Evolutionary conservation across 2,113 vertebrate species (phyloP), one percentile per base, ranked within the genome.

Genomic region (Pangasianodon gigas): DNA sequence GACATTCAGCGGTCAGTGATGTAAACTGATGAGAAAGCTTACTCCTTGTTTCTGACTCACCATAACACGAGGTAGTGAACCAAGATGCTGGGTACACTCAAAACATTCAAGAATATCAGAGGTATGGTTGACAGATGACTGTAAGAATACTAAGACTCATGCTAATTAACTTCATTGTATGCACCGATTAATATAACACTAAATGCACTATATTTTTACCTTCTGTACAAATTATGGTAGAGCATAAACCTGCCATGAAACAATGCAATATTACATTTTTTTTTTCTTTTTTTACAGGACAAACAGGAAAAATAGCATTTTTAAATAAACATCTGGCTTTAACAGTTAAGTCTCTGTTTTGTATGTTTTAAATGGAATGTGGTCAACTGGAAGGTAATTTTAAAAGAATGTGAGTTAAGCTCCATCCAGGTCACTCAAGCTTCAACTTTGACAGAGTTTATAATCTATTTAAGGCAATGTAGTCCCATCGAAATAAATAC

Each of bases 381-480:
- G 37, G 11, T 84, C 29, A 24, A 26, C 21, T 60, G 5, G 65
- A 81, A 87, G 51, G 81, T 90, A 86, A 86, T 79, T 79, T 88
- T 90, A 91, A 86, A 92, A 92, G 82, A 89, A 90, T 67, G 29
- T 92, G 86, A 93, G 92, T 92, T 16, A 94, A 94, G 91, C 93
- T 94, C 92, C 91, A 91, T 81, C 54, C 32, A 60, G 9, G 32
- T 60, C 32, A 24, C 56, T 26, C 21, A 44, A 10, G 56, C 52
- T 44, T 62, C 81, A 10, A 44, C 86, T 92, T 93, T 90, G 89
- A 94, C 90, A 93, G 90, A 95, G 91, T 92, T 92, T 90, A 91
- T 90, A 94, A 92, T 71, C 92, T 92, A 94, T 94, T 95, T 91
- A 96, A 96, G 95, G 95, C 96, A 93, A 94, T 95, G 91, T 87